Evolutionary conservation across 2,113 vertebrate genomes (phyloP).

Genomic region (Eclectus roratus): DNA sequence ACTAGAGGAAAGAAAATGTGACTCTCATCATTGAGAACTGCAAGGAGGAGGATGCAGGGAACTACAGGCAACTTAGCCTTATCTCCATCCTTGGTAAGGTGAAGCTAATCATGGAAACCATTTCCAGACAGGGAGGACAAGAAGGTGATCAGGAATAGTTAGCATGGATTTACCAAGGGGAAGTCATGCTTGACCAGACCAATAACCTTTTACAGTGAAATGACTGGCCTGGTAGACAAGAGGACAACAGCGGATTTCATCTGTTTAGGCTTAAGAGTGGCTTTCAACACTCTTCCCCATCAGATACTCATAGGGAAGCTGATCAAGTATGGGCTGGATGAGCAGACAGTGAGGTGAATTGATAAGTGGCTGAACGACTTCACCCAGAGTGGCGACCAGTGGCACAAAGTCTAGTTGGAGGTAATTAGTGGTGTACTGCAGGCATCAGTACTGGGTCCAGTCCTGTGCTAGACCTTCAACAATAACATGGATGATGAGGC

Average conservation of each 20-base stretch:
- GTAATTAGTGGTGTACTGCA: neutral
- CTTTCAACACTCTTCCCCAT: neutral
- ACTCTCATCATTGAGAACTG: neutral
- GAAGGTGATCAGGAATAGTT: neutral
- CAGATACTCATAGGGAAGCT: neutral
- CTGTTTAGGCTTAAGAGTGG: neutral
- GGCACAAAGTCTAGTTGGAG: neutral
- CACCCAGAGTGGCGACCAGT: neutral
- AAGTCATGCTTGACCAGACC: neutral
- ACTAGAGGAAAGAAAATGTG: neutral
- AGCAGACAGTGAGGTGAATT: neutral
- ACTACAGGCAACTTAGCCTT: neutral
- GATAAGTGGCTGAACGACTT: neutral
- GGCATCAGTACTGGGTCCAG: neutral
- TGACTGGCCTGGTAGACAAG: neutral
- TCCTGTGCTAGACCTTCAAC: neutral
- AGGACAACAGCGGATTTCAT: neutral
- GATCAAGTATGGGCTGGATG: neutral
- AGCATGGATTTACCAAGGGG: neutral
- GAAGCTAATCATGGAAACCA: neutral
- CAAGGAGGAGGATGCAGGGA: neutral
- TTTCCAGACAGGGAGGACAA: neutral
- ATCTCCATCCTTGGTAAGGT: neutral
- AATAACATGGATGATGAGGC: neutral
- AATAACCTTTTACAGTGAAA: neutral